Percentiles rank a stretch among this genome's conserved stretches.
phyloP scores from a whole-genome alignment of 2,888 invertebrate species.

The Tetanocera ferruginea region DNA sequence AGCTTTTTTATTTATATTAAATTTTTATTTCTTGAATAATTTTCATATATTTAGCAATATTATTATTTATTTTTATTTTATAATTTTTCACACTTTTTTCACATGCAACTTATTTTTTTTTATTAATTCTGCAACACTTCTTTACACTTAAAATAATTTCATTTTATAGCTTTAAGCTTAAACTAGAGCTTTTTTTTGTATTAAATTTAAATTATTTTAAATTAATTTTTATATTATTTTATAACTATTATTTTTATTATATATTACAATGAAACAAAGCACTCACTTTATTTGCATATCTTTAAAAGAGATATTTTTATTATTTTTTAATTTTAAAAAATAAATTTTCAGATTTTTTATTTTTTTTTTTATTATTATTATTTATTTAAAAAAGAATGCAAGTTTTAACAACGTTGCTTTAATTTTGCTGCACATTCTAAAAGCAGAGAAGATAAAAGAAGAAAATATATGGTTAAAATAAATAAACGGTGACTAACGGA shows the following conservation, averaged over 20 bases:
- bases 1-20: background rate
- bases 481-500: background rate
- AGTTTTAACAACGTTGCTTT: constrained; percentile 44
- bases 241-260: constrained; percentile 39
- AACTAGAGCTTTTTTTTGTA: constrained; percentile 24
- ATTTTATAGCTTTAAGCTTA: constrained; percentile 26
- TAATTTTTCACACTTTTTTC: background rate
- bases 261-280: constrained; percentile 33
- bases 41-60: background rate
- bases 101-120: constrained; percentile 17
- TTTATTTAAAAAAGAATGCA: constrained; percentile 53
- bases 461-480: background rate
- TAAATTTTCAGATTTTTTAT: constrained; percentile 36
- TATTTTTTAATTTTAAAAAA: constrained; percentile 34
- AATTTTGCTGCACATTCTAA: constrained; percentile 18
- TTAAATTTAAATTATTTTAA: constrained; percentile 46
- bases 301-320: constrained; percentile 36
- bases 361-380: constrained; percentile 39
- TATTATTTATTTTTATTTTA: background rate
- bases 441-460: constrained; percentile 7
- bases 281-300: constrained; percentile 36
- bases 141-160: constrained; percentile 30
- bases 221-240: constrained; percentile 39
- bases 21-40: background rate
- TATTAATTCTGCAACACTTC: constrained; percentile 44